Evolutionary conservation across 2,888 invertebrate genomes (phyloP).

Genomic region (Acleris laterana): DNA sequence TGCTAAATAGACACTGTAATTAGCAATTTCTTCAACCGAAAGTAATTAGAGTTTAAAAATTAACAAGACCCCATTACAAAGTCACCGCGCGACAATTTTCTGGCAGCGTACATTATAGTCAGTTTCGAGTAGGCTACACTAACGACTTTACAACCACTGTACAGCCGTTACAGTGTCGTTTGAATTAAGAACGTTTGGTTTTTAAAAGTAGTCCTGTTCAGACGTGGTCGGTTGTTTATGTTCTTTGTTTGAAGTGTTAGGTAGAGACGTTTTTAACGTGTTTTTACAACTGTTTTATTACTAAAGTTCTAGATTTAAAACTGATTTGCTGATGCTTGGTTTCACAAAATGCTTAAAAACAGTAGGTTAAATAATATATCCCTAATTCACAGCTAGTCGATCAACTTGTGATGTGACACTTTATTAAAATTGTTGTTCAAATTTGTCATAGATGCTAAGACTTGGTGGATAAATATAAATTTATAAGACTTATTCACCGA

Average conservation of each 20-base stretch:
- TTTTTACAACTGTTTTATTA: no score
- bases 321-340: no score
- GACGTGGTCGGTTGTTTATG: conserved; percentile 21
- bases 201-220: conserved; percentile 32
- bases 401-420: no score
- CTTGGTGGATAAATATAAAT: no score
- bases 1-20: not conserved
- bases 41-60: conserved; percentile 13
- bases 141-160: conserved; percentile 34
- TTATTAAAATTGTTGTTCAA: no score
- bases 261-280: conserved; percentile 25
- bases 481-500: no score
- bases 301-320: no score
- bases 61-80: conserved; percentile 46
- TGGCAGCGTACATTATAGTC: conserved; percentile 52
- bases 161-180: conserved; percentile 24
- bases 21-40: conserved; percentile 2
- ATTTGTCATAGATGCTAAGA: no score
- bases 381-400: no score
- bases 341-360: no score
- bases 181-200: conserved; percentile 34
- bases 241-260: conserved; percentile 30
- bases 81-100: conserved; percentile 45
- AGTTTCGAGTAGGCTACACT: conserved; percentile 52
- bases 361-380: no score